phyloP scores from a whole-genome alignment of 2,888 invertebrate genomes.

The Spodoptera picta region DNA sequence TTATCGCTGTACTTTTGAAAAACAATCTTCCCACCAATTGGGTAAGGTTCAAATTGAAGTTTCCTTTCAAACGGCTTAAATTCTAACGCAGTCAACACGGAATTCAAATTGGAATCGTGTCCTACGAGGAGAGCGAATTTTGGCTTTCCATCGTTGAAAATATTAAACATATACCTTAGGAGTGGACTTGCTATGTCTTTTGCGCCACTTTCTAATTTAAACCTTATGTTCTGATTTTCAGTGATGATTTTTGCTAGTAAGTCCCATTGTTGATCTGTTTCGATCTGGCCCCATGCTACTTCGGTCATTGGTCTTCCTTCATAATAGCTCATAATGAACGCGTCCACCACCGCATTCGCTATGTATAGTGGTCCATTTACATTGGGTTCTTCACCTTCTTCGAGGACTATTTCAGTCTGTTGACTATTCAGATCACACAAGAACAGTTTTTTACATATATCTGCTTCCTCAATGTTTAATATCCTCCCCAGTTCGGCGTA shows the following conservation, averaged over 20 bases:
- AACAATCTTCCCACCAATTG: constrained; percentile 78
- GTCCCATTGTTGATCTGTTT: constrained; percentile 65
- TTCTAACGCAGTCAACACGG: constrained; percentile 65
- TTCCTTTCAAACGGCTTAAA: constrained; percentile 67
- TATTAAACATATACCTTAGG: constrained; percentile 65
- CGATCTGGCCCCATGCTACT: constrained; percentile 77
- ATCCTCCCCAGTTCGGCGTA: constrained; percentile 69
- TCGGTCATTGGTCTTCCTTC: constrained; percentile 69
- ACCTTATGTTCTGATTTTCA: constrained; percentile 72
- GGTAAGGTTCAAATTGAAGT: constrained; percentile 72
- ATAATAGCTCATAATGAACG: constrained; percentile 78
- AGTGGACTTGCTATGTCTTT: constrained; percentile 69
- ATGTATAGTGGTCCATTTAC: constrained; percentile 69
- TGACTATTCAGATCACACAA: constrained; percentile 68
- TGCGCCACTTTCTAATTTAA: constrained; percentile 64
- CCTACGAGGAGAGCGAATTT: constrained; percentile 73
- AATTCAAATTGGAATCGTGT: constrained; percentile 77
- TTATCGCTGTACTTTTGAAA: constrained; percentile 77
- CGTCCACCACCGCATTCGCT: constrained; percentile 69
- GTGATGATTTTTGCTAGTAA: constrained; percentile 63
- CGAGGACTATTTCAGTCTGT: constrained; percentile 59
- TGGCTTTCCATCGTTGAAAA: constrained; percentile 56
- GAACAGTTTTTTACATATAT: constrained; percentile 63
- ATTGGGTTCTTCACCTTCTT: constrained; percentile 69
- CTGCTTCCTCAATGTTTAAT: constrained; percentile 68